Base-by-base conservation (phyloP, 1,140 invertebrate species). In the Drosophila pachea region DNA sequence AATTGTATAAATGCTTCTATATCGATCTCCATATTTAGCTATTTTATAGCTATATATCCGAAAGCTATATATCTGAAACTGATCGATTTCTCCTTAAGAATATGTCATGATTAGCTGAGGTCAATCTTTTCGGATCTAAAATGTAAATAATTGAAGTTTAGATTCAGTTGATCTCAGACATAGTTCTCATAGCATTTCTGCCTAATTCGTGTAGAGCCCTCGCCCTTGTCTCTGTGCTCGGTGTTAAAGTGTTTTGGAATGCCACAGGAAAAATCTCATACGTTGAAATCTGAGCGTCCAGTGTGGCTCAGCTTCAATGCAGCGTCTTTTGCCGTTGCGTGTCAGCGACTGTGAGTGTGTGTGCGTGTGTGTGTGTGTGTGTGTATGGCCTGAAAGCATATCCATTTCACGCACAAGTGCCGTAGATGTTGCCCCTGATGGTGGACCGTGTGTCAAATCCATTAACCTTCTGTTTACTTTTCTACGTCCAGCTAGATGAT, bases 381-480 rank as follows among this genome's bases (percentile, higher is more conserved):
- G 79, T 84, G 72, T 71, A 61, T 83, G 64, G 73, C 81, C 79
- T 83, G 79, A 83, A 83, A 83, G 79, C 79, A 83, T 83, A 83
- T 83, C 79, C 79, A 83, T 83, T 83, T 83, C 79, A 83, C 79
- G 79, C 81, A 78, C 79, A 83, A 83, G 79, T 83, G 79, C 79
- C 68, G 60, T 70, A 49, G 69, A 31, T 74, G 58, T 48, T 61
- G 62, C 61, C 72, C 32, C 56, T 65, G 63, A 36, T 36, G 68
- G 48, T 67, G 76, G 76, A 79, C 81, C 81, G 81, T 86, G 82
- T 79, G 86, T 88, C 86, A 88, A 86, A 86, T 88, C 86, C 86
- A 88, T 88, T 88, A 88, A 88, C 86, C 86, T 88, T 86, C 86
- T 88, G 76, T 88, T 88, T 88, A 88, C 86, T 88, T 88, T 88